Evolutionary conservation across 2,113 vertebrate species (phyloP).

Genomic region (Elachura formosa): DNA sequence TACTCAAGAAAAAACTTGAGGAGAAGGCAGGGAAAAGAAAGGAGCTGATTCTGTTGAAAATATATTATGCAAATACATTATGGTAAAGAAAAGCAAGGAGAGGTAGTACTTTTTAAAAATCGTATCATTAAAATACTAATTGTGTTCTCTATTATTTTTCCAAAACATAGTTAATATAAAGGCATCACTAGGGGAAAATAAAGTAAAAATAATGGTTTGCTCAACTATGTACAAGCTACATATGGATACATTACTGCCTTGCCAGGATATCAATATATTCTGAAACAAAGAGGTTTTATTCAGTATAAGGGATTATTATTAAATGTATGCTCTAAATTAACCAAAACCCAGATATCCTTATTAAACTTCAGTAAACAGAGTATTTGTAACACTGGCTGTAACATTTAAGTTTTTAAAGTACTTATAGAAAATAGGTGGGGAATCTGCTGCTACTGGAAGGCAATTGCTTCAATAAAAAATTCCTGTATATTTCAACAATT

Average conservation of each 20-base stretch:
- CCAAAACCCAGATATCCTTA: not conserved
- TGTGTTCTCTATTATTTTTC: not conserved
- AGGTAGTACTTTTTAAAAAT: not conserved
- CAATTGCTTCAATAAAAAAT: not conserved
- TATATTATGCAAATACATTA: not conserved
- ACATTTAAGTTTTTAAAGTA: not conserved
- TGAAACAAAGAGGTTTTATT: not conserved
- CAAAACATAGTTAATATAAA: not conserved
- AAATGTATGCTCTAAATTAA: not conserved
- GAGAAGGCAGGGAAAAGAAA: not conserved
- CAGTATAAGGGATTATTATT: not conserved
- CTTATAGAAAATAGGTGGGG: not conserved
- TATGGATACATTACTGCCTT: not conserved
- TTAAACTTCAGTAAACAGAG: not conserved
- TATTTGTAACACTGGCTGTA: not conserved
- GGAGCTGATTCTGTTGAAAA: not conserved
- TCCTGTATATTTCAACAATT: not conserved
- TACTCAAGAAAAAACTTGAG: not conserved
- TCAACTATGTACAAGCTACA: fast-evolving
- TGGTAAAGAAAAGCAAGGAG: not conserved
- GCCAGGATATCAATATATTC: not conserved
- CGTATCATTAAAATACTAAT: not conserved
- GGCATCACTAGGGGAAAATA: not conserved
- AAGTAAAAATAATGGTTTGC: not conserved
- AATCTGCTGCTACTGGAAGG: not conserved